Percentiles rank a stretch among this genome's conserved stretches.
phyloP scores from a whole-genome alignment of 2,113 vertebrate genomes.

The Mesocricetus auratus region DNA sequence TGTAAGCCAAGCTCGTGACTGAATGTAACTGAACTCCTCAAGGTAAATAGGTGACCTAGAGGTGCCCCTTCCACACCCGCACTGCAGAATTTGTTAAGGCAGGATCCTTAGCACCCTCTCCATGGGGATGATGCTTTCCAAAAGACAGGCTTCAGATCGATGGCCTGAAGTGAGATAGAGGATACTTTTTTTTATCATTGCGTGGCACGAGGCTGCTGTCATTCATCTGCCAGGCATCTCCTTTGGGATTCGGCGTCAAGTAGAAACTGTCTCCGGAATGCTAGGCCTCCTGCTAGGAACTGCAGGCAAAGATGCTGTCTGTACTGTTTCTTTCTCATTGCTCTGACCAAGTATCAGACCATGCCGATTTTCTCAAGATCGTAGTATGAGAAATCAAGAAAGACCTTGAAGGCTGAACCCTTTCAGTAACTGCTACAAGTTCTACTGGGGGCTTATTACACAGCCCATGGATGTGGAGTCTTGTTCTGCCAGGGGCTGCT shows the following conservation, averaged over 20 bases:
- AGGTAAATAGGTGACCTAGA: slow-evolving; percentile 84
- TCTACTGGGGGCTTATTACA: neutral
- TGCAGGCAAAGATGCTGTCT: neutral
- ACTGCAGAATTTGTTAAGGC: slow-evolving; percentile 76
- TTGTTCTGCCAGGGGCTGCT: neutral
- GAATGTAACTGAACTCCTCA: slow-evolving; percentile 81
- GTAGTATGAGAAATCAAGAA: slow-evolving; percentile 14
- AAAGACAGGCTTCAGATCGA: slow-evolving; percentile 67
- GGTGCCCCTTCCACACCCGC: slow-evolving; percentile 60
- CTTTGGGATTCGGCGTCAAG: slow-evolving; percentile 20
- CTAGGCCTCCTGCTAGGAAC: neutral
- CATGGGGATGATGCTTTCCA: slow-evolving; percentile 28
- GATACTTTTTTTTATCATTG: slow-evolving; percentile 38
- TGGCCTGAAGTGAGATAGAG: slow-evolving; percentile 13
- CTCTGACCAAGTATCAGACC: neutral
- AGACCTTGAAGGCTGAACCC: neutral
- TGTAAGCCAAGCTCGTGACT: slow-evolving; percentile 81
- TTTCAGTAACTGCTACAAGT: neutral
- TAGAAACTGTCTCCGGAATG: neutral
- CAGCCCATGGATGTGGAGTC: neutral
- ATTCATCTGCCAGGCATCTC: neutral
- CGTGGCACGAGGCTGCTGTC: slow-evolving; percentile 15
- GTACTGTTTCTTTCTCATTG: neutral
- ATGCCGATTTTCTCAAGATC: neutral
- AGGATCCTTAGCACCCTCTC: slow-evolving; percentile 70